Percentiles rank a stretch among this genome's conserved stretches.
Evolutionary conservation across 2,113 vertebrate species (phyloP).

Genomic region (Pleuronectes platessa): DNA sequence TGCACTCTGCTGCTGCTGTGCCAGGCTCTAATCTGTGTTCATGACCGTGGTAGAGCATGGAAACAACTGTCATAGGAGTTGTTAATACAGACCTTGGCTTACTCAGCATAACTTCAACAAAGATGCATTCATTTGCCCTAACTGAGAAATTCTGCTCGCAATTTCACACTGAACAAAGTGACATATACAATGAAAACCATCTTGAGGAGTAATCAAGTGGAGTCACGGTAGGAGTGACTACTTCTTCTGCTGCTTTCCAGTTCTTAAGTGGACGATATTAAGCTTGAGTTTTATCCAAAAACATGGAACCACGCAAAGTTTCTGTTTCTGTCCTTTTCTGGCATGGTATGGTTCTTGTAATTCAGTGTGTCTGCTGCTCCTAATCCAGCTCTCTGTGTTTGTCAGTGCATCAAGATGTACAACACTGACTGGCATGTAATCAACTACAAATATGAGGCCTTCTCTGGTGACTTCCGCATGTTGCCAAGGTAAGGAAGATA

Average conservation of each 20-base stretch:
- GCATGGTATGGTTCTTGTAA: not conserved
- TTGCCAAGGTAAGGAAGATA: constrained; percentile 89
- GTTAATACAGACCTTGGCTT: constrained; percentile 33
- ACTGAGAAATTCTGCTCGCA: constrained; percentile 16
- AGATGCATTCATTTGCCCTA: constrained; percentile 28
- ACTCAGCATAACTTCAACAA: constrained; percentile 42
- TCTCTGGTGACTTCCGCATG: constrained; percentile 95
- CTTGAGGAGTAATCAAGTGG: not conserved
- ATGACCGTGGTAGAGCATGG: constrained; percentile 25
- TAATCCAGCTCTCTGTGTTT: constrained; percentile 67
- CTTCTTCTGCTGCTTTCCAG: not conserved
- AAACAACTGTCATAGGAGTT: constrained; percentile 24
- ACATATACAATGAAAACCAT: constrained; percentile 1
- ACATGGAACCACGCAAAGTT: not conserved
- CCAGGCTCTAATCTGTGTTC: constrained; percentile 32
- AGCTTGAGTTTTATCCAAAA: not conserved
- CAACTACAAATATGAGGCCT: constrained; percentile 97
- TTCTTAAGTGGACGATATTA: not conserved
- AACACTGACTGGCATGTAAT: constrained; percentile 94
- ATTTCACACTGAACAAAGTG: constrained; percentile 18
- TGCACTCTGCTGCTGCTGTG: constrained; percentile 17
- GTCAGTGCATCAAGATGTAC: constrained; percentile 97
- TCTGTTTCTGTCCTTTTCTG: not conserved
- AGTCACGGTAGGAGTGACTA: not conserved
- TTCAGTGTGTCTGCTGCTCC: not conserved